Evolutionary conservation across 1,140 invertebrate genomes (phyloP), one percentile per base, ranked within the genome.

Genomic region (Drosophila serrata): DNA sequence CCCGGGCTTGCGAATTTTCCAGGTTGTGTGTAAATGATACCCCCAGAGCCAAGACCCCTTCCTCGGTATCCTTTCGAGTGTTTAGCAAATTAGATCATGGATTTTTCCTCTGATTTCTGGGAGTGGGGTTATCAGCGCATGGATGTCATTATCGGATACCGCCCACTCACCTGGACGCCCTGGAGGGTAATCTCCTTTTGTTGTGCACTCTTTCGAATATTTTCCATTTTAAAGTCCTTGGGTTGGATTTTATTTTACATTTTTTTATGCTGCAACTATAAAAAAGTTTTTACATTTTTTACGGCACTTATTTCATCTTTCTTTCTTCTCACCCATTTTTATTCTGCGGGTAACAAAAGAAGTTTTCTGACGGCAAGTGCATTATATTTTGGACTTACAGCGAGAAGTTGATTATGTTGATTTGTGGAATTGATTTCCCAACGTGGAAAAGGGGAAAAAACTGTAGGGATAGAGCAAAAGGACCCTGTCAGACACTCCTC

Each of bases 231-330:
- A 49, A 72, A 72, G 65, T 72, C 31, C 17, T 77, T 77, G 42
- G 49, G 43, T 62, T 45, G 80, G 67, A 87, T 87, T 88, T 84
- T 90, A 85, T 88, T 85, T 90, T 90, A 80, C 64, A 82, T 67
- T 88, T 88, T 55, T 86, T 87, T 84, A 87, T 88, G 84, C 73
- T 35, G 53, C 72, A 77, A 88, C 85, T 90, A 90, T 88, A 88
- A 88, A 88, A 87, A 88, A 88, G 85, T 90, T 88, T 88, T 88
- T 88, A 88, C 85, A 88, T 87, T 88, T 90, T 88, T 90, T 85
- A 84, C 70, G 62, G 58, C 78, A 85, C 69, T 87, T 82, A 72
- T 82, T 87, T 68, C 62, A 35, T 79, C 75, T 77, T 69, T 67
- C 57, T 27, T 15, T 73, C 68, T 74, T 35, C 57, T 33, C 22